phyloP scores from a whole-genome alignment of 35 echinoderm and acorn worm genomes.

The Patiria miniata region DNA sequence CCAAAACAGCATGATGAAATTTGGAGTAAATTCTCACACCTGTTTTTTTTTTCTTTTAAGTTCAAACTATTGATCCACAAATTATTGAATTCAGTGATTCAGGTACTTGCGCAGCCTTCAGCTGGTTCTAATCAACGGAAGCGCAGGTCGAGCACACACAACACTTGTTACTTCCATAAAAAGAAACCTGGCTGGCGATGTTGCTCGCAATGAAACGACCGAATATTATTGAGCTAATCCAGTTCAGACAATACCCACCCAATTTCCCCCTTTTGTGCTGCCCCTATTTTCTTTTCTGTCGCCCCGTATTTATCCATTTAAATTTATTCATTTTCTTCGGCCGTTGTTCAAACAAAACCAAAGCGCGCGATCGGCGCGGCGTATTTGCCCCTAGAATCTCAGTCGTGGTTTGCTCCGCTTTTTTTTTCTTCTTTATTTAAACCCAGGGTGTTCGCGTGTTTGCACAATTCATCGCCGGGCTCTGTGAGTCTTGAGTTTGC shows the following conservation, averaged over 20 bases:
- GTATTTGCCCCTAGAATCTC: background rate
- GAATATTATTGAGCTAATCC: constrained; percentile 1
- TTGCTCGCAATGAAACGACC: too few relatives aligned
- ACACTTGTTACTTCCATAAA: too few relatives aligned
- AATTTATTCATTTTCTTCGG: constrained; percentile 19
- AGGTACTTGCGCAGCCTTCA: too few relatives aligned
- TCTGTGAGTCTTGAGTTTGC: background rate
- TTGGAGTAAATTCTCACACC: too few relatives aligned
- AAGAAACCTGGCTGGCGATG: too few relatives aligned
- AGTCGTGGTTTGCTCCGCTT: background rate
- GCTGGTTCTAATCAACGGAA: too few relatives aligned
- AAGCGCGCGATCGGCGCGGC: background rate
- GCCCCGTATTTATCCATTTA: constrained; percentile 18
- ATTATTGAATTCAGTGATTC: too few relatives aligned
- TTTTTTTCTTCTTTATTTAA: too few relatives aligned
- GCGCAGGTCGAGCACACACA: too few relatives aligned
- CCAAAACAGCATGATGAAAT: too few relatives aligned
- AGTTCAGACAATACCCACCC: background rate
- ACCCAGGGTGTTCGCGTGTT: background rate
- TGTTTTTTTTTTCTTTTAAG: too few relatives aligned
- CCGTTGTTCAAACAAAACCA: constrained; percentile 28
- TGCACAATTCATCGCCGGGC: constrained; percentile 5
- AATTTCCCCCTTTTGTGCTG: background rate
- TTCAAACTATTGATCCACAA: too few relatives aligned
- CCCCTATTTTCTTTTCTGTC: background rate